Evolutionary conservation across 2,113 vertebrate species (phyloP), one percentile per base, ranked within the genome.

Genomic region (Pseudorhombus dupliciocellatus): DNA sequence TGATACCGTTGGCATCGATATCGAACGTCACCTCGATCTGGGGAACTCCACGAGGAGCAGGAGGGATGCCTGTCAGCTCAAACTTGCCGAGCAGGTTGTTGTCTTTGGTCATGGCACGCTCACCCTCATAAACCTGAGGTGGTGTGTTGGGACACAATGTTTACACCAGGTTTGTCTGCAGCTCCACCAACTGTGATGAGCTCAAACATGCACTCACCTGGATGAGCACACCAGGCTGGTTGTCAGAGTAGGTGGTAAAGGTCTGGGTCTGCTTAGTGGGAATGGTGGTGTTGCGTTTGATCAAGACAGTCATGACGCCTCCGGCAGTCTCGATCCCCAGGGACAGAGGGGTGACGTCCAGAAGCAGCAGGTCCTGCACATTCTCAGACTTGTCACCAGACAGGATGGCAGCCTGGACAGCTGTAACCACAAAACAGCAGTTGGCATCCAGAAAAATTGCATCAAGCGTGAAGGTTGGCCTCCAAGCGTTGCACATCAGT

Each of bases 1-100:
- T 91, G 79, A 95, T 94, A 2, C 93, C 94, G 5, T 95, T 95
- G 30, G 93, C 90, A 54, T 95, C 93, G 2, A 95, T 94, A 28
- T 93, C 94, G 48, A 95, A 95, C 1, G 93, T 95, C 69, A 95
- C 94, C 69, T 94, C 93, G 0, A 95, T 94, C 70, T 95, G 91
- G 10, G 94, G 94, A 71, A 94, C 89, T 1, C 94, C 94, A 48
- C 94, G 93, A 4, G 92, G 94, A 14, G 94, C 94, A 6, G 94
- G 94, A 7, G 93, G 93, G 18, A 95, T 95, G 58, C 94, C 93
- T 0, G 92, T 93, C 79, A 95, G 89, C 70, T 93, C 92, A 80
- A 95, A 93, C 63, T 93, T 94, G 37, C 94, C 94, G 62, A 95
- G 84, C 31, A 95, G 79, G 65, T 94, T 95, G 88, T 95, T 95